A percentile compares a stretch with the other conserved stretches of the same genome.
These are phyloP conservation scores for Paracyclopina nana DNA, from an alignment of 1,140 invertebrate genomes.

Conservation along the genomic window DNA sequence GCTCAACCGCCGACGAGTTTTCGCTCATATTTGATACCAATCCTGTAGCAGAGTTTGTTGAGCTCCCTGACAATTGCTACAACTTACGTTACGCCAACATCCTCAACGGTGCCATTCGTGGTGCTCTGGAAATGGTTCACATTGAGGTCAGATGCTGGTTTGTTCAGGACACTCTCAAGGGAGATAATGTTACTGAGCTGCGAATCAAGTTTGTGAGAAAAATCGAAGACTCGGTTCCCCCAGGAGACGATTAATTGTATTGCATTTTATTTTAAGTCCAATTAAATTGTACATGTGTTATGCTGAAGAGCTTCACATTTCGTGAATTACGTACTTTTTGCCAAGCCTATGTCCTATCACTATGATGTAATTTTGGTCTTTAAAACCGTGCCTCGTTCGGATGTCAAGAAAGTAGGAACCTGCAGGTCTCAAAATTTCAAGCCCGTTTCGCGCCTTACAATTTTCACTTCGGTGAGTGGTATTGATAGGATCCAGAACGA, in stretches of 20 bases:
- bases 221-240: slow-evolving; percentile 90
- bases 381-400: too few relatives aligned
- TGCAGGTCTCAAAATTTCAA: too few relatives aligned
- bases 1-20: slow-evolving; percentile 7
- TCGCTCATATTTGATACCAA: slow-evolving; percentile 51
- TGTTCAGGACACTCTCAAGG: slow-evolving; percentile 80
- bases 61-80: slow-evolving; percentile 68
- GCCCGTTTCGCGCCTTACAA: too few relatives aligned
- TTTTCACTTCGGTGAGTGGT: too few relatives aligned
- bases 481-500: too few relatives aligned
- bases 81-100: slow-evolving; percentile 85
- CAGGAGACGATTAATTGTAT: slow-evolving; percentile 96
- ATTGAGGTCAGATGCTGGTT: slow-evolving; percentile 44
- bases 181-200: slow-evolving; percentile 80
- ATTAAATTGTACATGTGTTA: too few relatives aligned
- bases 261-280: too few relatives aligned
- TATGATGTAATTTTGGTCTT: too few relatives aligned
- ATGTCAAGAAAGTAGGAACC: too few relatives aligned
- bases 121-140: slow-evolving; percentile 31
- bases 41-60: slow-evolving; percentile 94
- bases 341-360: too few relatives aligned
- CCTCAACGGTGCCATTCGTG: slow-evolving; percentile 60
- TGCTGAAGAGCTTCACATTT: too few relatives aligned
- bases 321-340: too few relatives aligned
- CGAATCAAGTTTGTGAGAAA: slow-evolving; percentile 84